Base-by-base conservation (phyloP, 2,888 invertebrate genomes). In the Micropterix aruncella region DNA sequence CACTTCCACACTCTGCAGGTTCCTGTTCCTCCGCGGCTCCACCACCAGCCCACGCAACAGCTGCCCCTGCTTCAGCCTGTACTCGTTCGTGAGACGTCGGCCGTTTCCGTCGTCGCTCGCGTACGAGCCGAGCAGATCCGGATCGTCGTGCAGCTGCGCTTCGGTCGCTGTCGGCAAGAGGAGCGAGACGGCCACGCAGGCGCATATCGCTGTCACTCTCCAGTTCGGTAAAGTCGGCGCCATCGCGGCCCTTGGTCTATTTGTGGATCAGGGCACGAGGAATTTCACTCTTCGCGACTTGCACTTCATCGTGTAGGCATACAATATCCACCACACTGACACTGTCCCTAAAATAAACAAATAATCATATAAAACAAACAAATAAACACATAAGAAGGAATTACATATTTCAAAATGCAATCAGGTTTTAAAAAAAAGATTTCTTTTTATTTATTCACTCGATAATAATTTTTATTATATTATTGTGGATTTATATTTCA, bases 1-100 rank as follows among this genome's bases (percentile, higher is more conserved):
- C 60, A 85, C 81, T 58, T 85, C 84, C 48, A 86, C 80, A 18
- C 68, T 66, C 53, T 75, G 75, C 46, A 83, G 59, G 27, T 77
- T 73, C 44, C 75, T 74, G 52, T 76, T 75, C 36, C 74, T 63
- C 51, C 75, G 75, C 3, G 79, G 79, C 50, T 78, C 77, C 37
- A 79, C 75, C 16, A 81, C 72, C 47, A 79, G 63, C 41, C 87
- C 87, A 52, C 79, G 73, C 7, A 87, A 58, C 38, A 73, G 27
- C 27, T 27, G 27, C 1, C 84, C 83, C 57, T 84, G 83, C 53
- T 77, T 75, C 48, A 83, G 65, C 51, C 69, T 69, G 47, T 82
- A 73, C 56, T 78, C 77, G 52, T 72, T 67, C 1, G 77, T 75
- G 54, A 74, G 63, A 50, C 73, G 65, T 52, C 68, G 57, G 50